A percentile compares a stretch with the other conserved stretches of the same genome.
phyloP scores from a whole-genome alignment of 2,113 vertebrate species.

The Carettochelys insculpta region DNA sequence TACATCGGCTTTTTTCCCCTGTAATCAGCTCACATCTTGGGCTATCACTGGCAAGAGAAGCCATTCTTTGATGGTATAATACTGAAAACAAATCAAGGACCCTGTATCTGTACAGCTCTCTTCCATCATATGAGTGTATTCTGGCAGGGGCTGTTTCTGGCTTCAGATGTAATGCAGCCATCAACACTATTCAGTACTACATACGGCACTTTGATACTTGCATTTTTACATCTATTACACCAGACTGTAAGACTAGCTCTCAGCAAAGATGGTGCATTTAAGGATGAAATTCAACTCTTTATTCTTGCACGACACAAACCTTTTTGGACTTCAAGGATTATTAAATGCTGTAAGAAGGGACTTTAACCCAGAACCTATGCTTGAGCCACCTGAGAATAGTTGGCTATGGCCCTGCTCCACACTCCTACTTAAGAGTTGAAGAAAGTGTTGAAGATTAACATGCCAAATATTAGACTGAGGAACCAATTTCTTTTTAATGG shows the following conservation, averaged over 20 bases:
- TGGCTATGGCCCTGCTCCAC: not conserved
- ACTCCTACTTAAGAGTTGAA: not conserved
- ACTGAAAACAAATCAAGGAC: not conserved
- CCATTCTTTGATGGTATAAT: not conserved
- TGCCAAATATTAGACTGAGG: constrained; percentile 19
- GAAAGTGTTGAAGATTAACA: not conserved
- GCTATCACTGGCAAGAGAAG: not conserved
- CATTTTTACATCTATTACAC: not conserved
- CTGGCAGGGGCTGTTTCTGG: not conserved
- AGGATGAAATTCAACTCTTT: not conserved
- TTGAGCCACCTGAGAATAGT: not conserved
- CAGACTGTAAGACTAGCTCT: not conserved
- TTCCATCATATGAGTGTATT: not conserved
- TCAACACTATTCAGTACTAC: not conserved
- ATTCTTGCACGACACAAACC: not conserved
- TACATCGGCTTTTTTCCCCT: not conserved
- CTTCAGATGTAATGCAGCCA: no score
- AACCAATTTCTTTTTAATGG: constrained; percentile 24
- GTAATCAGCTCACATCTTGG: not conserved
- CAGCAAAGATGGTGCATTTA: not conserved
- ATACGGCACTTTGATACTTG: not conserved
- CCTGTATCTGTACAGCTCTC: not conserved
- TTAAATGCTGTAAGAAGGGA: not conserved
- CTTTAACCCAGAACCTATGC: not conserved
- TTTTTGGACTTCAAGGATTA: not conserved